Evolutionary conservation across 2,797 vertebrate species (phyloP).

Genomic region (Sebastes flavidus): DNA sequence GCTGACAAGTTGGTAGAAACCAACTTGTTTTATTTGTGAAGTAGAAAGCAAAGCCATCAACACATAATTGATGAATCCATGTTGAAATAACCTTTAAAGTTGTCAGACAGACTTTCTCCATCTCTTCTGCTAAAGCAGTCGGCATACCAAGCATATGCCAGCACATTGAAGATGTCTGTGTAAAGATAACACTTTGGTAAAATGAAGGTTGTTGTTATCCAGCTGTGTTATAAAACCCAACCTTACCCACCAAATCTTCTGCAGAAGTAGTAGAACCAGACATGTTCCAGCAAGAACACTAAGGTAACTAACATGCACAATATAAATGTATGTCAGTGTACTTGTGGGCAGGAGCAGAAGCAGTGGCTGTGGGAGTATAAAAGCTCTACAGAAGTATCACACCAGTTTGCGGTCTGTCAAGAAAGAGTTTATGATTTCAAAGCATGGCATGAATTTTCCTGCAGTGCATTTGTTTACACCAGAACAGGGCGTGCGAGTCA

Average conservation of each 20-base stretch:
- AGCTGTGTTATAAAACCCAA: not conserved
- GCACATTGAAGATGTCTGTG: not conserved
- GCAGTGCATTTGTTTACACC: constrained; percentile 38
- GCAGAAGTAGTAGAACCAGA: not conserved
- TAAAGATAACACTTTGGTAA: not conserved
- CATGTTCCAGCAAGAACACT: not conserved
- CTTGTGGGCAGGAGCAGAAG: not conserved
- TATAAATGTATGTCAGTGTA: not conserved
- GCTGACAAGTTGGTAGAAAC: too few species aligned
- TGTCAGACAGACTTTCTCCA: not conserved
- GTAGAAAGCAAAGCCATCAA: not conserved
- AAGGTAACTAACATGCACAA: not conserved
- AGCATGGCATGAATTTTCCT: constrained; percentile 40
- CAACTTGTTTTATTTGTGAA: not conserved
- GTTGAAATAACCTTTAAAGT: not conserved
- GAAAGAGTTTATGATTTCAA: constrained; percentile 36
- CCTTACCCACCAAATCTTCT: not conserved
- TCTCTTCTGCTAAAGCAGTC: not conserved
- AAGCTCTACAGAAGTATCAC: constrained; percentile 11
- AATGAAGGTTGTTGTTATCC: not conserved
- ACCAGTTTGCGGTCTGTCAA: constrained; percentile 11
- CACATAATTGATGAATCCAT: not conserved
- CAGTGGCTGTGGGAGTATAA: constrained; percentile 8
- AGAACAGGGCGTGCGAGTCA: constrained; percentile 23
- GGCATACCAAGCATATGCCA: not conserved